Evolutionary conservation across 2,113 vertebrate genomes (phyloP), one percentile per base, ranked within the genome.

Genomic region (Octodon degus): DNA sequence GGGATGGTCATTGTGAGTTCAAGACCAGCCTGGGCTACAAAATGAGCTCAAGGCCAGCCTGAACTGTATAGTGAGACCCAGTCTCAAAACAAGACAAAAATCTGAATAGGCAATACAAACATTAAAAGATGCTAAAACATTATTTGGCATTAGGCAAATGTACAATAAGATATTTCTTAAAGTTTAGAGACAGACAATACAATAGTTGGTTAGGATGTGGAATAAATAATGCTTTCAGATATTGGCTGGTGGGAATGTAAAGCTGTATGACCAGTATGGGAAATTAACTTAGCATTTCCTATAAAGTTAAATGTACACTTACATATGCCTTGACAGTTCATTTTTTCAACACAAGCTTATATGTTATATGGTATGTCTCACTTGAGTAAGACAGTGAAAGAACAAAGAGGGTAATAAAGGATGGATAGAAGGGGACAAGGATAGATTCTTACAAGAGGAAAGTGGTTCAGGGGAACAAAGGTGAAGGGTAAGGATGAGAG

Each of bases 251-350:
- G 65, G 60, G 47, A 81, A 50, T n/a, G 9, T 60, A 94, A 85
- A 77, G 63, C 43, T 62, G 47, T 14, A 58, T 30, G 3, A 19
- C 68, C 43, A 27, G 25, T 81, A 40, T 50, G 32, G 19, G 47
- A 93, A 79, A 83, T 47, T 47, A 90, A 37, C 27, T 68, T 80
- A 25, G 55, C 60, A 70, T 88, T 88, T 91, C 91, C 84, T 88
- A 58, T 7, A 65, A 84, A 90, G 24, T 68, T 74, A 60, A 88
- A 43, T 74, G 3, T 77, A 7, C 50, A 68, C 9, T 77, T 79
- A 90, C 76, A 63, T 74, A 60, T 79, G 84, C 34, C 43, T 40
- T 40, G 76, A 62, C 22, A 60, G 53, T 94, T 93, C 43, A 72
- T 77, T 40, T 86, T 80, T 30, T 80, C 83, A 87, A 74, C 4